phyloP scores from a whole-genome alignment of 1,140 invertebrate genomes.

The Cotesia typhae region DNA sequence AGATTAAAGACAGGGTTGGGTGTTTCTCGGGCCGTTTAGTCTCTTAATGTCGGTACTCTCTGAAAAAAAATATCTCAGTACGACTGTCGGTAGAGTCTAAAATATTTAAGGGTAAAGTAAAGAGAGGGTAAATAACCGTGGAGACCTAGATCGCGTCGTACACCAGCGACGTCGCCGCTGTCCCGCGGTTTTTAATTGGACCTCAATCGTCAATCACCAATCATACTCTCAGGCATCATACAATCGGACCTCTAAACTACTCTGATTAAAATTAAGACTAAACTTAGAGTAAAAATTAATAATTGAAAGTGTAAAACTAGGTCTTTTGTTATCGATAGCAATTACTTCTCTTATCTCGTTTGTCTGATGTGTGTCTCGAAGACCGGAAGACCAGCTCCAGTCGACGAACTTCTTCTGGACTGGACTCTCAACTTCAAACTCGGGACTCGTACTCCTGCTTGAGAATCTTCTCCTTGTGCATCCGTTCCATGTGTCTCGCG shows the following conservation, averaged over 20 bases:
- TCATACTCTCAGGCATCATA: constrained; percentile 1
- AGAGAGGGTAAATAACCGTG: constrained; percentile 25
- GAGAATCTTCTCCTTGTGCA: constrained; percentile 80
- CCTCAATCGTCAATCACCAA: constrained; percentile 43
- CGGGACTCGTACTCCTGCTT: constrained; percentile 51
- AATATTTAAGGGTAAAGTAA: constrained; percentile 40
- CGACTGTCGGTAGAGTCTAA: constrained; percentile 48
- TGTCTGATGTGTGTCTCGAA: constrained; percentile 56
- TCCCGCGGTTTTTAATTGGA: constrained; percentile 35
- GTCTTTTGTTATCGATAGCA: constrained; percentile 33
- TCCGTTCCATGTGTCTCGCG: constrained; percentile 84
- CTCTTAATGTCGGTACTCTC: constrained; percentile 55
- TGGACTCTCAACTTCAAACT: constrained; percentile 24
- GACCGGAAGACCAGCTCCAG: constrained; percentile 42
- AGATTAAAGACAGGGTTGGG: constrained; percentile 45
- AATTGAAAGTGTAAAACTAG: constrained; percentile 22
- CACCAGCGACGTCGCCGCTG: constrained; percentile 36
- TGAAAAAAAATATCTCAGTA: constrained; percentile 46
- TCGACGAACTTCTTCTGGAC: constrained; percentile 45
- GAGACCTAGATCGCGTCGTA: constrained; percentile 36
- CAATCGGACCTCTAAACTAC: neutral
- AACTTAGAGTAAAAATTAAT: constrained; percentile 57
- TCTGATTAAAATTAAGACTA: neutral
- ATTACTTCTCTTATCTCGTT: constrained; percentile 33
- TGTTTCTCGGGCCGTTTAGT: constrained; percentile 53